Percentiles rank a stretch among this genome's conserved stretches.
These are phyloP conservation scores for Nycticryphes semicollaris DNA, from an alignment of 2,113 vertebrate genomes.

Conservation along the genomic window DNA sequence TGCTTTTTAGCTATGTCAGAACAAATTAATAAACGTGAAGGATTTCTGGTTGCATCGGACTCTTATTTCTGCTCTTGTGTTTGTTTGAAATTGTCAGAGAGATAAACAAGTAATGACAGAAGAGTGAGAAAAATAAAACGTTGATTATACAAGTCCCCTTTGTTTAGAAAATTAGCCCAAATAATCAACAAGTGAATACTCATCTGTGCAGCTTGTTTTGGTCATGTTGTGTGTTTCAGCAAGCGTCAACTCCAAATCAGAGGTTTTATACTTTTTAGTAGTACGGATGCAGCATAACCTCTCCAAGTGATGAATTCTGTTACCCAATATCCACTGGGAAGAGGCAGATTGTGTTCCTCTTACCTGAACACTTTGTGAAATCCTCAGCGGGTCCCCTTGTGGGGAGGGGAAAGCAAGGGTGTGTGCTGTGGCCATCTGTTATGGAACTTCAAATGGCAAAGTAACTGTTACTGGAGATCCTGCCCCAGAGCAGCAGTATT, in stretches of 20 bases:
- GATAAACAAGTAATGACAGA: background rate
- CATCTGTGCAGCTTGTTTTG: background rate
- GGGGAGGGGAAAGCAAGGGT: background rate
- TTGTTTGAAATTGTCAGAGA: background rate
- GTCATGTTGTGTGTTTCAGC: background rate
- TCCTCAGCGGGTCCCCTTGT: background rate
- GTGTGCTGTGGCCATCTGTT: background rate
- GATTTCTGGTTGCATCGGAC: background rate
- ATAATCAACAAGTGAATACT: background rate
- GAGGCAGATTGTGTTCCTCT: background rate
- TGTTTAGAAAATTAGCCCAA: background rate
- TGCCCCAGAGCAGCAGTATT: background rate
- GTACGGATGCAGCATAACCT: background rate
- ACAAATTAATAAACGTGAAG: background rate
- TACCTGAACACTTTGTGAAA: background rate
- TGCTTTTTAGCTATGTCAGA: background rate
- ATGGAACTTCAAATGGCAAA: background rate
- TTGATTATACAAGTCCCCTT: background rate
- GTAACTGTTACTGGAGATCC: background rate
- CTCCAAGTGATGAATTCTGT: background rate
- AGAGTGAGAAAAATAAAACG: background rate
- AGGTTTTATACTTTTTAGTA: background rate
- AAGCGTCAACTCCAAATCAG: background rate
- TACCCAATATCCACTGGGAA: background rate
- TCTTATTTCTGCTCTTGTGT: background rate